Evolutionary conservation across 2,888 invertebrate genomes (phyloP).

Genomic region (Melinopterus prodromus): DNA sequence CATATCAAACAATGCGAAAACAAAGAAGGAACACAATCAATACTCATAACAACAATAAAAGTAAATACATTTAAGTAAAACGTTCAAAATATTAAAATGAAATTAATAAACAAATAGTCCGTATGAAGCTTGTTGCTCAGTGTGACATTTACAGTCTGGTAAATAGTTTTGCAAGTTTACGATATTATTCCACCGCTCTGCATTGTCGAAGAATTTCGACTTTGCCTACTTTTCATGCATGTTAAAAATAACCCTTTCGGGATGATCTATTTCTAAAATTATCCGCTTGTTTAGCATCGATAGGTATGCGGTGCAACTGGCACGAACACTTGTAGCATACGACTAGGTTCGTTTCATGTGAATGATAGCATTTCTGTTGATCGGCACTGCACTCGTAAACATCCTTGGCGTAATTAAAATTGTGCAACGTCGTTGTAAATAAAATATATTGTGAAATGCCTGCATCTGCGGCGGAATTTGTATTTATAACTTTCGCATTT

Average conservation of each 20-base stretch:
- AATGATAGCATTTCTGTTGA: background rate
- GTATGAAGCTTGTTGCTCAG: too few relatives aligned
- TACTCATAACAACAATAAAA: too few relatives aligned
- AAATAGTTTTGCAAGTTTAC: background rate
- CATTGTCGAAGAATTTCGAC: background rate
- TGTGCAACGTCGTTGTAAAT: background rate
- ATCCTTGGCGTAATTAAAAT: slow-evolving; percentile 4
- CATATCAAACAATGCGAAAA: too few relatives aligned
- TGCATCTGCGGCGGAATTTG: background rate
- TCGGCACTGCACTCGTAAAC: background rate
- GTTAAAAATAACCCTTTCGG: background rate
- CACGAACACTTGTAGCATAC: background rate
- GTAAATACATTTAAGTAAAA: too few relatives aligned
- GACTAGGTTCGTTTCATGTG: background rate
- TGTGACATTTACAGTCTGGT: too few relatives aligned
- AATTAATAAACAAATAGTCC: too few relatives aligned
- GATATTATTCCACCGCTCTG: background rate
- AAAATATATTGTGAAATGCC: background rate
- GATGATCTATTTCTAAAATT: background rate
- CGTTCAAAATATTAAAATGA: too few relatives aligned
- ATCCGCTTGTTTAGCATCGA: background rate
- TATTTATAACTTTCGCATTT: background rate
- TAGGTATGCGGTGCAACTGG: background rate
- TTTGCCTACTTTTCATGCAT: background rate
- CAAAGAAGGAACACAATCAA: too few relatives aligned